Base-by-base conservation (phyloP, 2,888 invertebrate species). In the Nemurella pictetii region DNA sequence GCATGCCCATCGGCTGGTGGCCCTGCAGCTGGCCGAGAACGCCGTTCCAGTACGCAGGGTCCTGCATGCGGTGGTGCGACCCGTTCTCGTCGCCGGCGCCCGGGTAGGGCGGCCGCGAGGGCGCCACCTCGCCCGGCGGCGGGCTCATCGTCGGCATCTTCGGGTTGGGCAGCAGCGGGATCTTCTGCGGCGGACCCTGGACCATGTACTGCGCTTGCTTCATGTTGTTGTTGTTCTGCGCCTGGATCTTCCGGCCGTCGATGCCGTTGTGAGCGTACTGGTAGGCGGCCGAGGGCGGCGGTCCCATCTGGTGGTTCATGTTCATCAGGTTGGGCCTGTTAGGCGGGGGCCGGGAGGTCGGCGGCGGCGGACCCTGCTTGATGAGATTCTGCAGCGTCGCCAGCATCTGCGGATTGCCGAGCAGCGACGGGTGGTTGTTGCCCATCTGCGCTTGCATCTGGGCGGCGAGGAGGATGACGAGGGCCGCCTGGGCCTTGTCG, bases 151-250 rank as follows among this genome's bases (percentile, higher is more conserved):
- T 86, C 9, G 84, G 83, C 28, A 86, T 87, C 28, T 88, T 87
- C 74, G 89, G 89, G 84, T 88, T 89, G 77, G 89, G 89, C 78
- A 89, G 87, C 75, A 89, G 86, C 9, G 89, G 89, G 82, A 88
- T 88, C 89, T 87, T 87, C 20, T 84, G 86, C 55, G 85, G 82
- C 32, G 32, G 85, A 27, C 75, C 83, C 12, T 83, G 77, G 82
- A 85, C 85, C 26, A 84, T 28, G 35, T 84, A 86, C 20, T 85
- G 85, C 80, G 85, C 85, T 55, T 86, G 84, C 55, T 82, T 82
- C 55, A 55, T 36, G 25, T 82, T 82, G 4, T 80, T 75, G 35
- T 84, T 85, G 83, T 77, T 84, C 20, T 35, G 75, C 26, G 55
- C 81, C 27, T 80, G 32, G 7, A 82, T 73, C 75, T 86, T 87